A percentile compares a stretch with the other conserved stretches of the same genome.
These are phyloP conservation scores for Haliaeetus leucogaster DNA, from an alignment of 2,113 vertebrate genomes.

Conservation along the genomic window DNA sequence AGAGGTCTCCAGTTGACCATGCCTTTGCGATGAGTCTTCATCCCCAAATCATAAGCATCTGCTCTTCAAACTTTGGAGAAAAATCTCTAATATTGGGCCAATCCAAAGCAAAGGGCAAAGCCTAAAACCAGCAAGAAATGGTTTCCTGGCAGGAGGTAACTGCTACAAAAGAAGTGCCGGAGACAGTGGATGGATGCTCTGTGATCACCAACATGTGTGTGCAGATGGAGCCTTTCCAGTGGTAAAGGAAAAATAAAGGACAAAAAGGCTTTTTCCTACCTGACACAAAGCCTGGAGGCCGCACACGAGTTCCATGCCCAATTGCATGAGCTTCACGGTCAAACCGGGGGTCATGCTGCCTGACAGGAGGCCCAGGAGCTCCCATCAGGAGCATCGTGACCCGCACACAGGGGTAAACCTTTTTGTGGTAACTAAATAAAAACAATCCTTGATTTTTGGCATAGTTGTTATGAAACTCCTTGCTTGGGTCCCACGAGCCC, in stretches of 20 bases:
- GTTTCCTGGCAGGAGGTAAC: neutral
- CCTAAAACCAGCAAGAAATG: neutral
- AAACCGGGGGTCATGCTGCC: neutral
- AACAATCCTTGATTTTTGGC: neutral
- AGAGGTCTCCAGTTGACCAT: neutral
- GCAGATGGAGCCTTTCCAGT: neutral
- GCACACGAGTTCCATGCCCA: accelerated
- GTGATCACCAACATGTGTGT: neutral
- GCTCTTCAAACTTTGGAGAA: neutral
- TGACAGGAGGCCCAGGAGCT: neutral
- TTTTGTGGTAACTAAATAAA: neutral
- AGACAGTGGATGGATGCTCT: neutral
- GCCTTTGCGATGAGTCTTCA: neutral
- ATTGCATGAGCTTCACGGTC: accelerated
- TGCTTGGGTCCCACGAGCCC: neutral
- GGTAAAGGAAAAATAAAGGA: neutral
- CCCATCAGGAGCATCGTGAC: neutral
- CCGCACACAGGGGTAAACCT: neutral
- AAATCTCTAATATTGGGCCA: neutral
- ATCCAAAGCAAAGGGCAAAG: neutral
- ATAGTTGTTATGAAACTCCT: neutral
- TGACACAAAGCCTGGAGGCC: neutral
- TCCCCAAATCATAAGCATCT: neutral
- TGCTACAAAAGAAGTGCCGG: neutral
- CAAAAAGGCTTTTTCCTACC: neutral